Evolutionary conservation across 1,140 invertebrate genomes (phyloP).

Genomic region (Lordiphosa clarofinis): DNA sequence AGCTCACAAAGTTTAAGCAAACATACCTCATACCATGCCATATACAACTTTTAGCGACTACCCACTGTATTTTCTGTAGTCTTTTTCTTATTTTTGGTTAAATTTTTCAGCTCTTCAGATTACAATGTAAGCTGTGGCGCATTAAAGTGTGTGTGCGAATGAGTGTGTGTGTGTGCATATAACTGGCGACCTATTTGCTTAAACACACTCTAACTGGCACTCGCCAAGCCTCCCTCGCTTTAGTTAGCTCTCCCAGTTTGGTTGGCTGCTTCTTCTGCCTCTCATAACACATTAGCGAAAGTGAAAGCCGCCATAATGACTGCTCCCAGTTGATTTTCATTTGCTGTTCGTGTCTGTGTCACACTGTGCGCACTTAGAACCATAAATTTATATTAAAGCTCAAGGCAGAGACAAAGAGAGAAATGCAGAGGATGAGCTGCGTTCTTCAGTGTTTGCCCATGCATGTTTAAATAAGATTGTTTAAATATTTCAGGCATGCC

Average conservation of each 20-base stretch:
- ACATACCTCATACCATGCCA: background rate
- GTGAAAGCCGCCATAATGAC: conserved; percentile 75
- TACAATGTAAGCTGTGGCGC: conserved; percentile 68
- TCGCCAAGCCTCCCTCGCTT: conserved; percentile 22
- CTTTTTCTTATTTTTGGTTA: conserved; percentile 20
- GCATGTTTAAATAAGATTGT: conserved; percentile 20
- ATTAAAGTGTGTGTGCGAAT: conserved; percentile 50
- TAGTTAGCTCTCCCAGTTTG: conserved; percentile 24
- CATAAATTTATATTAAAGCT: conserved; percentile 68
- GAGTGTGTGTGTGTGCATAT: conserved; percentile 24
- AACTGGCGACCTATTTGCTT: conserved; percentile 68
- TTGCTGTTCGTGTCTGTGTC: conserved; percentile 56
- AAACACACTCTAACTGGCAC: conserved; percentile 43
- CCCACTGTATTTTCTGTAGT: background rate
- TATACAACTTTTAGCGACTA: background rate
- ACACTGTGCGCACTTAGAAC: conserved; percentile 45
- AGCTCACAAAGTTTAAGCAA: background rate
- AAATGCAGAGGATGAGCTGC: conserved; percentile 4
- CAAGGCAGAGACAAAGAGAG: conserved; percentile 15
- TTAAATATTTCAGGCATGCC: conserved; percentile 22
- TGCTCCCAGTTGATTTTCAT: conserved; percentile 73
- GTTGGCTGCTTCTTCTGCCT: conserved; percentile 32
- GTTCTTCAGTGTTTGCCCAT: conserved; percentile 15
- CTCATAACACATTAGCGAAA: conserved; percentile 76
- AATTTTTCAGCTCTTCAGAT: conserved; percentile 54